Evolutionary conservation across 2,888 invertebrate species (phyloP), one percentile per base, ranked within the genome.

Genomic region (Choreutis nemorana): DNA sequence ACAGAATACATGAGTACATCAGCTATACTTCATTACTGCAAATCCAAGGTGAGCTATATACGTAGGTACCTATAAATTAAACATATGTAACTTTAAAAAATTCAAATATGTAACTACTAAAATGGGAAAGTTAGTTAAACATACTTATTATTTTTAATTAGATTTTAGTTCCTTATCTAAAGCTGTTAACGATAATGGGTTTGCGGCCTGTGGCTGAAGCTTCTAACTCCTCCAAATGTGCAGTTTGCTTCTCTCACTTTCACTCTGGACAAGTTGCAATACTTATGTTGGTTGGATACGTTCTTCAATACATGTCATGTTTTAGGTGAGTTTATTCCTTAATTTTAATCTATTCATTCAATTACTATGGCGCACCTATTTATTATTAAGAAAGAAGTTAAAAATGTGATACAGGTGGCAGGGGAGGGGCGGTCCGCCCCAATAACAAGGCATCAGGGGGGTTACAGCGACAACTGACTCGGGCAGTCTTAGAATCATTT

Each of bases 21-120:
- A 7, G 89, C 89, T 6, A 85, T 91, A 40, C 79, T 92, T 55
- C 84, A 85, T 56, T 90, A 90, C 51, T 92, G 92, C 75, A 90
- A 92, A 72, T 84, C 83, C 31, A 90, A 89, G 77, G 84, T 83
- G 53, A 43, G 37, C 14, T 29, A 15, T 26, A 12, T 18, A 14
- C 9, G 9, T 15, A 22, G 5, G 16, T 25, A 13, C 13, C 14
- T 13, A 26, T 15, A 9, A 26, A 4, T 26, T 26, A 5, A 9
- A 1, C 15, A 7, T 2, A n/a, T 4, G 8, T 26, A 14, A 14
- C 9, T 10, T 8, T 18, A 11, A n/a, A n/a, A n/a, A n/a, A n/a
- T n/a, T n/a, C n/a, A n/a, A n/a, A n/a, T n/a, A n/a, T n/a, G n/a
- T n/a, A n/a, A n/a, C n/a, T n/a, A n/a, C n/a, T n/a, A n/a, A n/a